phyloP scores from a whole-genome alignment of 1,140 invertebrate genomes.

The Sycobia sp. region DNA sequence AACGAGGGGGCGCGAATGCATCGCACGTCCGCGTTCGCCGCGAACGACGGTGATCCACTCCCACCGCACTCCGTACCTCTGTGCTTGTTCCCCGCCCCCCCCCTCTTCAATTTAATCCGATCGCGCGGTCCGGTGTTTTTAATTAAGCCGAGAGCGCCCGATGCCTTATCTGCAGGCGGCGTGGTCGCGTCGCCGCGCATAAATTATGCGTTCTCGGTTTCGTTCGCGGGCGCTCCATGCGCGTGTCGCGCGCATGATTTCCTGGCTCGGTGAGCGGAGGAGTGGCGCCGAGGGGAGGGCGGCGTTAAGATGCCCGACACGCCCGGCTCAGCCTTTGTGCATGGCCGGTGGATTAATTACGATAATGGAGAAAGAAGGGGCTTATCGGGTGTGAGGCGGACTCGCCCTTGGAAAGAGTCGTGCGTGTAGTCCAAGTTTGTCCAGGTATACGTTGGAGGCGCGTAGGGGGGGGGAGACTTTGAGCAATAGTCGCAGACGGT shows the following conservation, averaged over 20 bases:
- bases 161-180: constrained; percentile 14
- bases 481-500: too few species aligned
- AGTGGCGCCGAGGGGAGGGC: not conserved
- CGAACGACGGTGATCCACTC: too few species aligned
- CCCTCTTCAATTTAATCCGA: constrained; percentile 18
- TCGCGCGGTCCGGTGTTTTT: constrained; percentile 12
- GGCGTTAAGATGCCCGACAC: not conserved
- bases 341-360: constrained; percentile 52
- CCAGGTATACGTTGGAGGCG: too few species aligned
- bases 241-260: not conserved
- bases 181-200: too few species aligned
- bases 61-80: too few species aligned
- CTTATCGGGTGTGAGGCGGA: constrained; percentile 49
- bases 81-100: too few species aligned
- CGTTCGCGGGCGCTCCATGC: not conserved
- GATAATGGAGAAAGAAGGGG: constrained; percentile 54
- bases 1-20: too few species aligned
- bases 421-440: too few species aligned
- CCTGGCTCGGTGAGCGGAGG: not conserved
- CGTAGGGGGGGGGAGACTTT: too few species aligned
- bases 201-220: too few species aligned
- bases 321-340: constrained; percentile 19
- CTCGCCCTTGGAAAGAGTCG: too few species aligned
- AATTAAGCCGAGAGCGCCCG: constrained; percentile 11
- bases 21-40: too few species aligned